phyloP scores from a whole-genome alignment of 2,888 invertebrate species.

The Latrodectus hesperus region DNA sequence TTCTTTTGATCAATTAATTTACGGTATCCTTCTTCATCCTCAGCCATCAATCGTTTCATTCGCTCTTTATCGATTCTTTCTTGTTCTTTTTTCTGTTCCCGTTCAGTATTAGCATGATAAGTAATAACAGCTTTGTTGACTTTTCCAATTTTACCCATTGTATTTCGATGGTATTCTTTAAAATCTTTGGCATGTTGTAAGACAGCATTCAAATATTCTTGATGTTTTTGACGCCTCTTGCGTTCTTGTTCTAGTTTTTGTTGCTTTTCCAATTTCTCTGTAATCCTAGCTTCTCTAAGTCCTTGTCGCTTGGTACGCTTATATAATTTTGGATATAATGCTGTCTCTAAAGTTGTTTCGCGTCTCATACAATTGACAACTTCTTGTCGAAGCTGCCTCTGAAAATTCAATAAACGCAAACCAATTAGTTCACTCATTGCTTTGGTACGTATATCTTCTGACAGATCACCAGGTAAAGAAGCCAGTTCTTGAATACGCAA shows the following conservation, averaged over 20 bases:
- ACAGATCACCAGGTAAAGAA: slow-evolving; percentile 87
- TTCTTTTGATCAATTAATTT: slow-evolving; percentile 99
- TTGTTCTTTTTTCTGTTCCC: slow-evolving; percentile 99
- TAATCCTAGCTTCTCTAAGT: slow-evolving; percentile 95
- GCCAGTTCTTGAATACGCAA: slow-evolving; percentile 93
- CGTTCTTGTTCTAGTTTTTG: slow-evolving; percentile 98
- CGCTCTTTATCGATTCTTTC: slow-evolving; percentile 99
- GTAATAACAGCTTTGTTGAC: slow-evolving; percentile 97
- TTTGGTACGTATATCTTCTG: slow-evolving; percentile 91
- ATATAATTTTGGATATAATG: slow-evolving; percentile 97
- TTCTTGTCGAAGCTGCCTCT: slow-evolving; percentile 83
- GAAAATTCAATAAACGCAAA: slow-evolving; percentile 94
- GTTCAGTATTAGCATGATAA: slow-evolving; percentile 98
- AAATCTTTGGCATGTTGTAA: slow-evolving; percentile 98
- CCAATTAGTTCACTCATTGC: slow-evolving; percentile 97
- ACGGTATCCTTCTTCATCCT: slow-evolving; percentile 99
- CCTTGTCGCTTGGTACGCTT: slow-evolving; percentile 98
- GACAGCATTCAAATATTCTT: slow-evolving; percentile 96
- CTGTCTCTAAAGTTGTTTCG: slow-evolving; percentile 97
- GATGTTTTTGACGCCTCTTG: slow-evolving; percentile 97
- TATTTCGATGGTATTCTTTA: slow-evolving; percentile 96
- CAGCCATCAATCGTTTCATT: slow-evolving; percentile 98
- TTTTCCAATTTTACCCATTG: slow-evolving; percentile 85
- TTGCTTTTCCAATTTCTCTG: slow-evolving; percentile 98
- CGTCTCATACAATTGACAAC: slow-evolving; percentile 86